Conservation (phyloP, 2,113 vertebrate genomes). For the Formicarius rufipectus region DNA sequence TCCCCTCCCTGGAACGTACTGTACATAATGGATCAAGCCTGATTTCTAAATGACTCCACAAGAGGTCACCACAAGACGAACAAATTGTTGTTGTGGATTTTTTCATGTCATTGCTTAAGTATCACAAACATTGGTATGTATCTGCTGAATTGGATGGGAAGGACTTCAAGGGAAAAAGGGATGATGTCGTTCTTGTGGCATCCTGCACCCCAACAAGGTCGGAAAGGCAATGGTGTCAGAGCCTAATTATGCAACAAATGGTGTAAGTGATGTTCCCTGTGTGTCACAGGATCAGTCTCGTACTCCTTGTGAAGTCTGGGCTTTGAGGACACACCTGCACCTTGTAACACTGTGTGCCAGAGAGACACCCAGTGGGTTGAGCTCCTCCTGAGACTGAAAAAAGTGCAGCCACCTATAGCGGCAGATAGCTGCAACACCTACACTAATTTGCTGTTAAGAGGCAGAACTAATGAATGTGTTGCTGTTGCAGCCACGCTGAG, state of each 20-base stretch:
- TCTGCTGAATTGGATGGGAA: background rate
- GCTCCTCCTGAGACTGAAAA: background rate
- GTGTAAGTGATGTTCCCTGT: background rate
- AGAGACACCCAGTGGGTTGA: background rate
- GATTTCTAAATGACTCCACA: constrained; percentile 53
- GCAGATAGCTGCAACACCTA: background rate
- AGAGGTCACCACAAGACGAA: constrained; percentile 52
- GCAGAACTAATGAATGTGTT: background rate
- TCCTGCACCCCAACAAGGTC: background rate
- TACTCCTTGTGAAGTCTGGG: background rate
- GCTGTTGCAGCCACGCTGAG: background rate
- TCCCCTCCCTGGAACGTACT: background rate
- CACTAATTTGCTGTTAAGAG: background rate
- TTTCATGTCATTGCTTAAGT: constrained; percentile 10
- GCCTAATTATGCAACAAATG: background rate
- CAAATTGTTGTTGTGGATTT: constrained; percentile 16
- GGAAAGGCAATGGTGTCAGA: background rate
- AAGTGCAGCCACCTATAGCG: accelerated
- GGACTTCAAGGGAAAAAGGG: background rate
- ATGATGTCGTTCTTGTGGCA: background rate
- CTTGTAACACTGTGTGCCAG: accelerated
- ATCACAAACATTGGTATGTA: background rate
- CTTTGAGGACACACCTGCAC: accelerated
- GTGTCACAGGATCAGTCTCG: background rate
- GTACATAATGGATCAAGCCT: background rate